A percentile compares a stretch with the other conserved stretches of the same genome.
Conservation (phyloP, 53 echinoderm and acorn worm species). For the Apostichopus leukothele region DNA sequence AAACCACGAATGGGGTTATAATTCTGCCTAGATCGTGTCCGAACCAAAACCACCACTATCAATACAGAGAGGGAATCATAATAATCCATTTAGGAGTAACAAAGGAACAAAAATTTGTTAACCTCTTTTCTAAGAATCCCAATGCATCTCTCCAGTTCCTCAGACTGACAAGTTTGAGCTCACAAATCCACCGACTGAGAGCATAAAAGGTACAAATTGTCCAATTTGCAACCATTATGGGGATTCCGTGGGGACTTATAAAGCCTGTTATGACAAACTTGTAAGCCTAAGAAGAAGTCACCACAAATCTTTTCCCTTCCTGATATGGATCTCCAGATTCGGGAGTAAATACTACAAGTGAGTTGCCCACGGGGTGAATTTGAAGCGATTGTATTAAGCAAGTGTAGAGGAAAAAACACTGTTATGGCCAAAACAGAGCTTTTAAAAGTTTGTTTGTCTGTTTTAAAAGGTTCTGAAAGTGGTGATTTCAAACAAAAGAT, state of each 20-base stretch:
- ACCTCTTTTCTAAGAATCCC: no score
- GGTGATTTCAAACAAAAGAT: no score
- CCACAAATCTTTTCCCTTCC: slow-evolving; percentile 7
- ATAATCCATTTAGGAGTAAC: no score
- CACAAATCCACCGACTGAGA: neutral
- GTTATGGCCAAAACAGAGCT: neutral
- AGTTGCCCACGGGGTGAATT: slow-evolving; percentile 7
- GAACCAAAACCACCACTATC: no score
- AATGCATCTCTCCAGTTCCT: no score
- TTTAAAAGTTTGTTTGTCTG: no score
- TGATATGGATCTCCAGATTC: neutral
- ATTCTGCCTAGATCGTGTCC: no score
- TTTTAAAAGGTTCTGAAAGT: no score
- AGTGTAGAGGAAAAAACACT: neutral
- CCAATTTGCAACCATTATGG: neutral
- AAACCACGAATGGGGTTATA: neutral
- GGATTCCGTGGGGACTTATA: neutral
- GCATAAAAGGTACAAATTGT: neutral
- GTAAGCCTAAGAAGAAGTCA: neutral
- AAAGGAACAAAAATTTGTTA: no score
- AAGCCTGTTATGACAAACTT: neutral
- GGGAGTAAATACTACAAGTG: neutral
- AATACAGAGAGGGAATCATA: no score
- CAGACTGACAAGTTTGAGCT: neutral
- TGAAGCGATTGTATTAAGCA: neutral